Conservation (phyloP, 2,113 vertebrate species). For the Spilogale gracilis region DNA sequence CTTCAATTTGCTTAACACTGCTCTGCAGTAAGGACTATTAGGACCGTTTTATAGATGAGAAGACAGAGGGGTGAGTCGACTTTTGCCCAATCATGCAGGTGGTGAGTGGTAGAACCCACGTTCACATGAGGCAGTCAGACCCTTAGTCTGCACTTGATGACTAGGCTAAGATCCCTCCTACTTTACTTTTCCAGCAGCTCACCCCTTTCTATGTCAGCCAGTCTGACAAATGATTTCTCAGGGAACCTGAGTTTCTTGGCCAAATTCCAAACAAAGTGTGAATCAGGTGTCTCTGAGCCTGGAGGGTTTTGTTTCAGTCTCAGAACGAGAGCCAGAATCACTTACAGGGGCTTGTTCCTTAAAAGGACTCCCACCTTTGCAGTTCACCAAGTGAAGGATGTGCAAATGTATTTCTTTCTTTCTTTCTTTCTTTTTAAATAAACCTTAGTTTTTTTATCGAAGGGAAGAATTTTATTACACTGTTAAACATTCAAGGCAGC, state of each 20-base stretch:
- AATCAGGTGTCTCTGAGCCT: not conserved
- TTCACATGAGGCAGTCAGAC: not conserved
- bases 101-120: not conserved
- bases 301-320: not conserved
- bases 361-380: not conserved
- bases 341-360: not conserved
- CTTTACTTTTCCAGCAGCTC: not conserved
- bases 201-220: not conserved
- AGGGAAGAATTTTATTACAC: not conserved
- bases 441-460: conserved; percentile 26
- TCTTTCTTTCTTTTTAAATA: not conserved
- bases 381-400: not conserved
- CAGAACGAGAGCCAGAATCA: not conserved
- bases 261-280: not conserved
- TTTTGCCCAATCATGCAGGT: not conserved
- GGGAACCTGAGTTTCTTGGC: not conserved
- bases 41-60: not conserved
- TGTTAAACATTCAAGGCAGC: conserved; percentile 36
- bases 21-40: not conserved
- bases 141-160: not conserved
- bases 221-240: not conserved
- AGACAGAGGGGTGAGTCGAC: not conserved
- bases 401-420: not conserved
- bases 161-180: not conserved
- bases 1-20: not conserved